Base-by-base conservation (phyloP, 1,140 invertebrate genomes). In the Drosophila equinoxialis region DNA sequence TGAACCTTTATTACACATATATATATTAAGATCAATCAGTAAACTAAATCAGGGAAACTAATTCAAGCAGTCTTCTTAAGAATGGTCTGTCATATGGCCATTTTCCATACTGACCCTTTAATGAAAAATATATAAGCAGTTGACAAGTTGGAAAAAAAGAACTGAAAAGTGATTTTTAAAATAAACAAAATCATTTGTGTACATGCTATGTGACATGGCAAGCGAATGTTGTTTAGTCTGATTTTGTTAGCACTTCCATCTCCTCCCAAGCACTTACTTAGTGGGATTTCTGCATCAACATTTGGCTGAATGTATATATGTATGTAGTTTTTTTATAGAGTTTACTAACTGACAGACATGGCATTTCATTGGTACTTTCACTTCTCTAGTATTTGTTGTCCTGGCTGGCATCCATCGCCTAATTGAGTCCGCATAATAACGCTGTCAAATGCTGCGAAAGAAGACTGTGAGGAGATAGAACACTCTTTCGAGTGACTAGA, bases 361-460 rank as follows among this genome's bases (percentile, higher is more conserved):
- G 58, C 68, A 65, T 60, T 79, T 75, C 74, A 82, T 59, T 58
- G 71, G 41, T 60, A 39, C 72, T 64, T 71, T 60, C 57, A 70
- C 58, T 65, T 54, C 26, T 77, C 42, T 77, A 63, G 57, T 37
- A 54, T 42, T 60, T 30, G 33, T 42, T 7, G 30, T 64, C 39
- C n/a, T 42, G 51, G n/a, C 20, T 48, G 35, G 17, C 17, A 54
- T 73, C 39, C 20, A 14, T 13, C 39, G 62, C 67, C 69, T 82
- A 89, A 87, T 89, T 89, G 83, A 87, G 79, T 83, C 55, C 68
- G 60, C 79, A 77, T 89, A 83, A 83, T 77, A 87, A 74, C 65
- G 73, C 83, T 83, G 83, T 87, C 83, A 87, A 60, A 68, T 14
- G 30, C 30, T 0, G 14, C 13, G 10, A 33, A 41, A 62, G 48